Conservation (phyloP, 2,113 vertebrate species). For the Pampusana beccarii region DNA sequence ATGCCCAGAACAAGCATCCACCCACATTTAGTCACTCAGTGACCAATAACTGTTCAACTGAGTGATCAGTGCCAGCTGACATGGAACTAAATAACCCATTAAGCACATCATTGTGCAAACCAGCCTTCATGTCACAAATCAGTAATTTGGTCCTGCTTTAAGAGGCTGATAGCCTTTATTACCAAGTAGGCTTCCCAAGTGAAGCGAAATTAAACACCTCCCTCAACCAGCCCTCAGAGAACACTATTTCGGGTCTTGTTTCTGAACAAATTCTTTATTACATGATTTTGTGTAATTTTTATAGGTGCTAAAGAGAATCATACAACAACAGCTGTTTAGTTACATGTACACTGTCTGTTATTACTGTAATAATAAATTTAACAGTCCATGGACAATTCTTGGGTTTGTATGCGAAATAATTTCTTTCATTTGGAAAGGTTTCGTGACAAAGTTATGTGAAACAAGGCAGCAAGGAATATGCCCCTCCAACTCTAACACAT, state of each 20-base stretch:
- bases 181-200: background rate
- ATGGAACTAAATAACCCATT: background rate
- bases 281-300: background rate
- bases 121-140: background rate
- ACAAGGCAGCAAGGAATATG: background rate
- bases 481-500: background rate
- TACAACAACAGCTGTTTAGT: background rate
- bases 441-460: background rate
- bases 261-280: background rate
- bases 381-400: background rate
- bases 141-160: background rate
- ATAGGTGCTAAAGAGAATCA: background rate
- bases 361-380: background rate
- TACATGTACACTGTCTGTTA: background rate
- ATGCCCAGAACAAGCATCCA: background rate
- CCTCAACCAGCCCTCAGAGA: background rate
- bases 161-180: background rate
- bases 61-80: background rate
- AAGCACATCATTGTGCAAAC: background rate
- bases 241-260: background rate
- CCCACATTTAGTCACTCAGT: background rate
- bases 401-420: background rate
- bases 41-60: background rate
- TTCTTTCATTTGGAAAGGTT: background rate
- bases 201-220: background rate